phyloP scores from a whole-genome alignment of 2,113 vertebrate genomes.

The Cavia aperea region DNA sequence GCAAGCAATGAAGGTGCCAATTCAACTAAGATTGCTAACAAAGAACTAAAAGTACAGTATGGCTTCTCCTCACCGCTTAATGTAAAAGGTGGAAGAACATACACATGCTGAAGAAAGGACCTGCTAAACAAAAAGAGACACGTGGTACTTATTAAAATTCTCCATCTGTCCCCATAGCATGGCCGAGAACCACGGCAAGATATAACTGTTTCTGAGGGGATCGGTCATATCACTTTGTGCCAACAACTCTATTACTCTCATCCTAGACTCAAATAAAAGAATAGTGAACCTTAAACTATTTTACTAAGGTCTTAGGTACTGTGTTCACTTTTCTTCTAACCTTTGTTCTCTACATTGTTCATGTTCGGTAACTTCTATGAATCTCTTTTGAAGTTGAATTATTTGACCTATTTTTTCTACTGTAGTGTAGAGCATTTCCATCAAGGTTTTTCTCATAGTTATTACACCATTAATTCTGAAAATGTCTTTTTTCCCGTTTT shows the following conservation, averaged over 20 bases:
- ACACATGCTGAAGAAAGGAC: neutral
- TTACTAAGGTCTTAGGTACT: neutral
- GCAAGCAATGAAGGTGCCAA: neutral
- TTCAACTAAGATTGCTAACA: neutral
- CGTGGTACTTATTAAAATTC: neutral
- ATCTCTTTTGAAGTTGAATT: neutral
- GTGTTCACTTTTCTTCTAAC: neutral
- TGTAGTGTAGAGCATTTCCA: neutral
- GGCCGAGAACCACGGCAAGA: neutral
- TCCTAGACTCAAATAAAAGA: neutral
- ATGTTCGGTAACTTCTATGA: neutral
- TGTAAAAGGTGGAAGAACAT: neutral
- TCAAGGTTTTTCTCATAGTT: neutral
- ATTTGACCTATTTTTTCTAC: neutral
- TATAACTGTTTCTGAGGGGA: neutral
- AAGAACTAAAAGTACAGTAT: neutral
- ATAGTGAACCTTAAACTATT: neutral
- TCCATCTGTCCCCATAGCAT: neutral
- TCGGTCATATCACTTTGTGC: neutral
- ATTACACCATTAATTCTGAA: neutral
- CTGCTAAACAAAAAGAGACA: neutral
- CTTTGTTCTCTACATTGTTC: neutral
- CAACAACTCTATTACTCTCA: neutral
- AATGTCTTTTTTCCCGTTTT: neutral
- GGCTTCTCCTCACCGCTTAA: neutral